Conservation (phyloP, 2,113 vertebrate genomes). For the Thymallus thymallus region DNA sequence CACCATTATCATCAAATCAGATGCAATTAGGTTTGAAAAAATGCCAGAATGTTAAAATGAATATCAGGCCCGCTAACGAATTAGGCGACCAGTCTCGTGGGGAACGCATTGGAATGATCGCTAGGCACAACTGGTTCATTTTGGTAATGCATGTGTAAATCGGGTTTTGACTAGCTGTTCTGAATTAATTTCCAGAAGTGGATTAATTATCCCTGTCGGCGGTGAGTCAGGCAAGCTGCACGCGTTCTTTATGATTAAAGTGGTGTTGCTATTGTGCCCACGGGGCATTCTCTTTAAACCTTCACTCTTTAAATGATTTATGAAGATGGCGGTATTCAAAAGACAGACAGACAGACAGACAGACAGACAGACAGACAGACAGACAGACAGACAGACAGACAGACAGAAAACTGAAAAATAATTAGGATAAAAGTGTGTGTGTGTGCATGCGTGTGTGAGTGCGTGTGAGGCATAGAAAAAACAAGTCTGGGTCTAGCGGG, state of each 20-base stretch:
- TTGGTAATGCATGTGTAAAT: background rate
- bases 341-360: background rate
- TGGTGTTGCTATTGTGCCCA: too few relatives aligned
- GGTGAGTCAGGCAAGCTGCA: background rate
- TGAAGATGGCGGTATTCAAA: too few relatives aligned
- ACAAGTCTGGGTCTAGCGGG: background rate
- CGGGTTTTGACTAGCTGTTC: background rate
- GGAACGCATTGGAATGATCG: background rate
- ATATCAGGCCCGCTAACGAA: background rate
- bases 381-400: background rate
- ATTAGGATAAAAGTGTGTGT: too few relatives aligned
- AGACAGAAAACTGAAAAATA: too few relatives aligned
- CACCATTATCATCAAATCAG: background rate
- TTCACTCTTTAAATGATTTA: too few relatives aligned
- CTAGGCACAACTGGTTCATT: background rate
- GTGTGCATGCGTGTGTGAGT: too few relatives aligned
- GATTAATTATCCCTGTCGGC: background rate
- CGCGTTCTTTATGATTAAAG: too few relatives aligned
- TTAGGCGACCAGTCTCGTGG: background rate
- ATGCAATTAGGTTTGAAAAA: background rate
- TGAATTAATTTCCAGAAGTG: background rate
- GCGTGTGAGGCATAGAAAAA: background rate
- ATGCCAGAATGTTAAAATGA: background rate
- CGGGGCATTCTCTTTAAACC: too few relatives aligned
- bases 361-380: background rate